Evolutionary conservation across 1,140 invertebrate species (phyloP), one percentile per base, ranked within the genome.

Genomic region (Chlorops oryzae): DNA sequence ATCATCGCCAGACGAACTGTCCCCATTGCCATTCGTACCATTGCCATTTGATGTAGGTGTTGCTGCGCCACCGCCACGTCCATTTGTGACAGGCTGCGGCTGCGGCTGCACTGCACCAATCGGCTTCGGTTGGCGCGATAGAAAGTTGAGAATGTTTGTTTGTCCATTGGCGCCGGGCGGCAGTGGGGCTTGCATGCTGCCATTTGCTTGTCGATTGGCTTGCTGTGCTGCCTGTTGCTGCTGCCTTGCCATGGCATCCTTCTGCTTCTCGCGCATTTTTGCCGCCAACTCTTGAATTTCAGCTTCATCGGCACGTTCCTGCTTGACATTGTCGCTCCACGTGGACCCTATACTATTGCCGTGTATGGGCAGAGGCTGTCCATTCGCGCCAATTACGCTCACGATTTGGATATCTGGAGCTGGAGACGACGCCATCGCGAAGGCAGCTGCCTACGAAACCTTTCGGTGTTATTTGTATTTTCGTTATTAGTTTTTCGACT

Each of bases 251-350:
- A 76, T 65, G 76, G 87, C 87, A 58, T 83, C 83, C 71, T 85
- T 88, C 70, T 90, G 87, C 49, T 85, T 85, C 74, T 90, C 88
- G 72, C 85, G 81, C 81, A 91, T 86, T 74, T 90, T 89, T 57
- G 84, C 84, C 51, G 89, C 88, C 75, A 92, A 59, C 71, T 87
- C 87, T 59, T 81, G 75, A 67, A 92, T 92, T 74, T 92, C 89
- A 47, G 86, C 85, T 70, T 91, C 88, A 79, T 92, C 88, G 55
- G 82, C 81, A 62, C 81, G 78, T 77, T 90, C 88, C 62, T 86
- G 80, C 73, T 92, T 92, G n/a, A 90, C 82, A 15, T 65, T 62
- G 12, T 55, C 53, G 0, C 50, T 57, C 40, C 56, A 23, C 12
- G 47, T 35, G 3, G 62, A 59, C 21, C 66, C 66, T 21, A 70